These are phyloP conservation scores for Leistus spinibarbis DNA, from an alignment of 2,888 invertebrate species.

Conservation along the genomic window DNA sequence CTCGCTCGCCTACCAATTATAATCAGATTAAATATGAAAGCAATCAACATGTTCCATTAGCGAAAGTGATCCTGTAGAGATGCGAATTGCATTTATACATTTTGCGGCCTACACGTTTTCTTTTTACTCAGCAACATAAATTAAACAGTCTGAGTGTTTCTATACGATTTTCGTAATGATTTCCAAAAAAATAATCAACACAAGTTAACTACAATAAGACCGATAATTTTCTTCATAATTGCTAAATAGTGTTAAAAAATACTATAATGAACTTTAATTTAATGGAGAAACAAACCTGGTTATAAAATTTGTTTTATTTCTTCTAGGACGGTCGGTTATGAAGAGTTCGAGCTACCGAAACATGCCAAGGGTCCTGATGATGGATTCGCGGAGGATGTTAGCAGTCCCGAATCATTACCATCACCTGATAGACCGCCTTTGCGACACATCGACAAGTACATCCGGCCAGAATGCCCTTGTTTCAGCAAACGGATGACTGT, in stretches of 20 bases:
- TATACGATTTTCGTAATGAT: too few relatives aligned
- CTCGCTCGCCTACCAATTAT: constrained; percentile 39
- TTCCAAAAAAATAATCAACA: too few relatives aligned
- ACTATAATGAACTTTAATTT: too few relatives aligned
- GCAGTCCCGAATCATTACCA: constrained; percentile 77
- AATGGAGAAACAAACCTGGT: too few relatives aligned
- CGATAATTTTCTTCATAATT: too few relatives aligned
- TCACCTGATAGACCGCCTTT: constrained; percentile 85
- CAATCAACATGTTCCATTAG: constrained; percentile 41
- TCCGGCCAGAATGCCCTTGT: constrained; percentile 86
- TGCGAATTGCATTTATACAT: constrained; percentile 3
- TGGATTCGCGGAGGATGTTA: constrained; percentile 62
- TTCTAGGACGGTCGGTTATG: constrained; percentile 67
- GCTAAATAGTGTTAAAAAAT: too few relatives aligned
- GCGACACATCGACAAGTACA: constrained; percentile 85
- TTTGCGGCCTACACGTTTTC: not conserved
- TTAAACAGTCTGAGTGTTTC: too few relatives aligned
- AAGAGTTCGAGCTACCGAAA: constrained; percentile 67
- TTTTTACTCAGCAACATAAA: not conserved
- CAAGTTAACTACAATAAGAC: too few relatives aligned
- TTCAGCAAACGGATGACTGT: constrained; percentile 86
- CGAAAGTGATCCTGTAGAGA: constrained; percentile 23
- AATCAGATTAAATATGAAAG: constrained; percentile 44
- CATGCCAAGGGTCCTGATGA: constrained; percentile 47
- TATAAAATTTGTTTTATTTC: not conserved